Conservation (phyloP, 2,888 invertebrate species). For the Polietes domitor region DNA sequence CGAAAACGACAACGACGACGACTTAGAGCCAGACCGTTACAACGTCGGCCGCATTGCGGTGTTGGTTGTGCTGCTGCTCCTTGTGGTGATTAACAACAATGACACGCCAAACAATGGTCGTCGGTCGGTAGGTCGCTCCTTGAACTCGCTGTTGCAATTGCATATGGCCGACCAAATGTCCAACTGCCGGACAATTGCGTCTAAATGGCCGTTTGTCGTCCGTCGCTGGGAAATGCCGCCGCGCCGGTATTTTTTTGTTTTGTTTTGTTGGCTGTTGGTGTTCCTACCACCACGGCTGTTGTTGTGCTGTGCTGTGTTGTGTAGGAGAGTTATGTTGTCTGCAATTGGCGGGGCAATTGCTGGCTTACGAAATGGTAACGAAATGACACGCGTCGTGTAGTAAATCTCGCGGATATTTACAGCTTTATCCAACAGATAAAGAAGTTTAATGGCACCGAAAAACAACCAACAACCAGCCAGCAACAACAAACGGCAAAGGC, state of each 20-base stretch:
- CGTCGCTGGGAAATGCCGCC: not conserved
- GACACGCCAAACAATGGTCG: not conserved
- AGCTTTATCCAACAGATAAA: slow-evolving; percentile 70
- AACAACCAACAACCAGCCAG: slow-evolving; percentile 51
- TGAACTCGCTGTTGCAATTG: slow-evolving; percentile 34
- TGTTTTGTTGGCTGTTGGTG: no score
- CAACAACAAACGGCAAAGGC: slow-evolving; percentile 28
- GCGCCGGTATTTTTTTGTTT: slow-evolving; percentile 40
- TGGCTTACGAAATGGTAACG: slow-evolving; percentile 39
- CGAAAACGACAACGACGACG: slow-evolving; percentile 45
- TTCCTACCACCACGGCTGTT: slow-evolving; percentile 40
- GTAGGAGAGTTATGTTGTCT: slow-evolving; percentile 28
- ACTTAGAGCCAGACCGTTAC: slow-evolving; percentile 57
- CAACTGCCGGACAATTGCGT: slow-evolving; percentile 5
- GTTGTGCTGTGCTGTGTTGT: slow-evolving; percentile 54
- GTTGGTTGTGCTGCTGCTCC: slow-evolving; percentile 41
- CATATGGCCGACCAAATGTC: slow-evolving; percentile 34
- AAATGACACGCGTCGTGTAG: slow-evolving; percentile 72
- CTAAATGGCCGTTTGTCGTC: slow-evolving; percentile 2
- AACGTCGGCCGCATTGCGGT: slow-evolving; percentile 7
- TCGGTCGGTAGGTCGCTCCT: not conserved
- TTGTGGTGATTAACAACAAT: slow-evolving; percentile 53
- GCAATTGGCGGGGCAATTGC: slow-evolving; percentile 21
- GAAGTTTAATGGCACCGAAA: slow-evolving; percentile 64
- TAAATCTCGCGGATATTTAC: slow-evolving; percentile 80